Conservation (phyloP, 2,113 vertebrate genomes). For the Lepidothrix coronata region DNA sequence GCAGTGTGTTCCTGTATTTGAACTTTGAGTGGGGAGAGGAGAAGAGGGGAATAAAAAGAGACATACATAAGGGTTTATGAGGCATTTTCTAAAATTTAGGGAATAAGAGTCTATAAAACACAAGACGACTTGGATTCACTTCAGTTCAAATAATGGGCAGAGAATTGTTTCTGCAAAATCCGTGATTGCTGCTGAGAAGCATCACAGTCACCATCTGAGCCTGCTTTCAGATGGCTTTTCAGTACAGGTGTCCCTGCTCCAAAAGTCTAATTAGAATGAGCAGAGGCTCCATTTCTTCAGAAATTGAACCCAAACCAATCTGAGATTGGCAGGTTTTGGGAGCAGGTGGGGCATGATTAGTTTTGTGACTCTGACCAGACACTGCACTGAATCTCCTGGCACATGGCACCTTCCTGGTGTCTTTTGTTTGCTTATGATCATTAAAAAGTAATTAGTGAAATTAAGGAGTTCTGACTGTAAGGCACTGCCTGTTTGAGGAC, state of each 20-base stretch:
- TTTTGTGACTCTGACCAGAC: conserved; percentile 2
- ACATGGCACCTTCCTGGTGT: neutral
- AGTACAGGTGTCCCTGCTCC: conserved; percentile 21
- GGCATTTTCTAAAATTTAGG: neutral
- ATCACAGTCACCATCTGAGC: neutral
- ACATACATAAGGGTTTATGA: neutral
- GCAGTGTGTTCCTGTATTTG: neutral
- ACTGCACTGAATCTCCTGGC: conserved; percentile 3
- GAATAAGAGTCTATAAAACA: neutral
- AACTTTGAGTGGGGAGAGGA: neutral
- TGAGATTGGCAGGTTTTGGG: conserved; percentile 13
- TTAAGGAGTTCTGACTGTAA: conserved; percentile 10
- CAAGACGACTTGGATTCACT: neutral
- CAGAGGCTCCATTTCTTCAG: conserved; percentile 1
- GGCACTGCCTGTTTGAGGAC: neutral
- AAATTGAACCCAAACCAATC: conserved; percentile 29
- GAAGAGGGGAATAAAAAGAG: neutral
- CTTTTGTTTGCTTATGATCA: conserved; percentile 52
- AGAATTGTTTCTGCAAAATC: neutral
- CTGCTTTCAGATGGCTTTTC: neutral
- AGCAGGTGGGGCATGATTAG: conserved; percentile 52
- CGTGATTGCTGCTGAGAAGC: neutral
- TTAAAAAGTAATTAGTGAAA: conserved; percentile 74
- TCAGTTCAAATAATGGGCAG: neutral
- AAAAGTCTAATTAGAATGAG: conserved; percentile 32